These are phyloP conservation scores for Thumatha senex DNA, from an alignment of 2,888 invertebrate genomes.

Conservation along the genomic window DNA sequence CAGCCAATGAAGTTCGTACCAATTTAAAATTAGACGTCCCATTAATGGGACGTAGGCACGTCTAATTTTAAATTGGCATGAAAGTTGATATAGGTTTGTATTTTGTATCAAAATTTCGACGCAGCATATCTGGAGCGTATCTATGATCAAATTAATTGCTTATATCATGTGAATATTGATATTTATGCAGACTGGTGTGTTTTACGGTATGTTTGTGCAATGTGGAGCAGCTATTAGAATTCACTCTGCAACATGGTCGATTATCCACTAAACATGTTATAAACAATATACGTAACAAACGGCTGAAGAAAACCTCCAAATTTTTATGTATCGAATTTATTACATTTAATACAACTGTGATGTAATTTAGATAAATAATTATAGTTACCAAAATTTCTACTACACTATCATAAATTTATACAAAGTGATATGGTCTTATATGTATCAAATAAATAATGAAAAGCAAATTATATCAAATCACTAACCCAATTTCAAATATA, in stretches of 20 bases:
- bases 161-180: too few species aligned
- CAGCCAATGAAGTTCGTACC: too few species aligned
- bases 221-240: too few species aligned
- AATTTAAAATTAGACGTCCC: too few species aligned
- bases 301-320: slow-evolving; percentile 15
- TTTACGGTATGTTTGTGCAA: too few species aligned
- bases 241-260: not conserved
- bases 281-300: slow-evolving; percentile 11
- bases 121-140: too few species aligned
- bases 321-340: slow-evolving; percentile 18
- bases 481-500: slow-evolving; percentile 45
- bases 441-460: slow-evolving; percentile 43
- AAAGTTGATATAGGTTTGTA: too few species aligned
- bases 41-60: too few species aligned
- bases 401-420: slow-evolving; percentile 42
- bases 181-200: too few species aligned
- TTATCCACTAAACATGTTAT: slow-evolving; percentile 17
- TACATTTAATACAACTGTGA: slow-evolving; percentile 47
- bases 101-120: too few species aligned
- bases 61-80: too few species aligned
- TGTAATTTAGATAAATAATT: slow-evolving; percentile 46
- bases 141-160: too few species aligned
- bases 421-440: slow-evolving; percentile 62
- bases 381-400: slow-evolving; percentile 41
- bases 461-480: slow-evolving; percentile 47